A percentile compares a stretch with the other conserved stretches of the same genome.
Evolutionary conservation across 2,888 invertebrate genomes (phyloP).

Genomic region (Pseudolycoriella hygida): DNA sequence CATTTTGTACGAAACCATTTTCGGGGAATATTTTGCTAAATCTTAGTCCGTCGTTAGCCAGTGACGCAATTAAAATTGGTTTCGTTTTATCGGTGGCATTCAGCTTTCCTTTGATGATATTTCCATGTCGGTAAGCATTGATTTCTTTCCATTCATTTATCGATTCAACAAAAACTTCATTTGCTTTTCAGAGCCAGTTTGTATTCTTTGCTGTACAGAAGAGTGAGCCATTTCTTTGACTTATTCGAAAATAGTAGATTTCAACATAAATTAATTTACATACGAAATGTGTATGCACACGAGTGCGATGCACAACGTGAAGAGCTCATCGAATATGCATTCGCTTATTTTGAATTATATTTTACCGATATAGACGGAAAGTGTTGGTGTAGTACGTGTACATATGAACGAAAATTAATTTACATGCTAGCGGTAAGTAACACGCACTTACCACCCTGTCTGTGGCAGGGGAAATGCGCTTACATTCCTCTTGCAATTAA

Average conservation of each 20-base stretch:
- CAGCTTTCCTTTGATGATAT: slow-evolving; percentile 92
- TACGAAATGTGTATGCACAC: too few relatives aligned
- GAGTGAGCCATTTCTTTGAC: slow-evolving; percentile 34
- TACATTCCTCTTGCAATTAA: too few relatives aligned
- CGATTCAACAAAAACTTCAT: slow-evolving; percentile 25
- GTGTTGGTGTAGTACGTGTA: too few relatives aligned
- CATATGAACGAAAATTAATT: too few relatives aligned
- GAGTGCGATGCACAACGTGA: too few relatives aligned
- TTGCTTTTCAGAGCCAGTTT: slow-evolving; percentile 44
- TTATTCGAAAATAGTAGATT: slow-evolving; percentile 4
- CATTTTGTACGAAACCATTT: slow-evolving; percentile 62
- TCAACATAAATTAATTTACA: too few relatives aligned
- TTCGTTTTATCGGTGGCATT: slow-evolving; percentile 90
- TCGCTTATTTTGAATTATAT: too few relatives aligned
- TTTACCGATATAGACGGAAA: too few relatives aligned
- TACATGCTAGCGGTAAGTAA: too few relatives aligned
- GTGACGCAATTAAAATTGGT: slow-evolving; percentile 82
- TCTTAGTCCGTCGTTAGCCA: slow-evolving; percentile 62
- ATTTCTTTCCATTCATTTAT: slow-evolving; percentile 79
- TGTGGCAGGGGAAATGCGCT: too few relatives aligned
- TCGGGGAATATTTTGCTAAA: slow-evolving; percentile 84
- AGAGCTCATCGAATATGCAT: too few relatives aligned
- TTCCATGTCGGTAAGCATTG: slow-evolving; percentile 72
- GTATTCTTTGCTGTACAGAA: slow-evolving; percentile 74
- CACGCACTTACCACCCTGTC: too few relatives aligned